Base-by-base conservation (phyloP, 2,888 invertebrate species). In the Lasioglossum villosulum region DNA sequence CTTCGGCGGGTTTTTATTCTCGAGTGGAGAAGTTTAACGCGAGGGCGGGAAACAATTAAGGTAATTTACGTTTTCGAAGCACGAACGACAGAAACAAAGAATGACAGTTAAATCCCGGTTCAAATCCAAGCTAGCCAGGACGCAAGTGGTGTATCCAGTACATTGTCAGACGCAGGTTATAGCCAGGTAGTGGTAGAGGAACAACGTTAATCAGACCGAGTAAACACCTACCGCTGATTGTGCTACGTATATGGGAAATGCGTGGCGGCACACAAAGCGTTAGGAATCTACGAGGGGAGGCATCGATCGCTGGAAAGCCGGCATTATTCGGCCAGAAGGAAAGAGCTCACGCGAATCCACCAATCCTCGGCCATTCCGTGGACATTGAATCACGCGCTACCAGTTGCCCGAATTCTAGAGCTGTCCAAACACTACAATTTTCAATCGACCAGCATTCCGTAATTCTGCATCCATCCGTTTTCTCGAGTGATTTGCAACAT, bases 211-310 rank as follows among this genome's bases (percentile, higher is more conserved):
- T 94, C 94, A 93, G 92, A 89, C 90, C 91, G 90, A 89, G 94
- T 92, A 94, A 94, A 94, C 91, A 94, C 91, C 93, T 92, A 92
- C 82, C 92, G 82, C 90, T 93, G 93, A 94, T 94, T 94, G 93
- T 90, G 87, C 90, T 88, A 86, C 88, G 89, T 92, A 89, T 90
- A 88, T 87, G 86, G 91, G 91, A 88, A 92, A 92, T 88, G 88
- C 86, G 90, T 78, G 84, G 84, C 76, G 79, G 83, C 86, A 86
- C 87, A 89, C 90, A 89, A 89, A 89, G 88, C 88, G 82, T 83
- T 70, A 82, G 82, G 83, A 89, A 91, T 90, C 87, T 86, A 87
- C 86, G 78, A 89, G 89, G 87, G 89, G 89, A 89, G 86, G 86
- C 92, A 93, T 93, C 92, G 93, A 93, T 93, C 93, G 92, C 74